These are phyloP conservation scores for Eupithecia dodoneata DNA, from an alignment of 2,888 invertebrate genomes.

Conservation along the genomic window DNA sequence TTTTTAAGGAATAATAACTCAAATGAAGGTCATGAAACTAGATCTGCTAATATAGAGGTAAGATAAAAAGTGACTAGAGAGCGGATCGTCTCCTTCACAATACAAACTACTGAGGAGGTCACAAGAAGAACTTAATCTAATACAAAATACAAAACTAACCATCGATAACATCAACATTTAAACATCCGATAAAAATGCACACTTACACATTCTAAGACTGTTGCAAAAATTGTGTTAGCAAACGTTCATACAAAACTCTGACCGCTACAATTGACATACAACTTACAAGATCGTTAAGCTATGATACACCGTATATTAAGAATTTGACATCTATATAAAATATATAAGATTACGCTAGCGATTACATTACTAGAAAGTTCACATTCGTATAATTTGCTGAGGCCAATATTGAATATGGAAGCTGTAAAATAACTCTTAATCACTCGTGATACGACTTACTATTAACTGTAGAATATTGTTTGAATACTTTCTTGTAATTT, in stretches of 20 bases:
- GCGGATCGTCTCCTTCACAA: slow-evolving; percentile 16
- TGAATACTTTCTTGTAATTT: neutral
- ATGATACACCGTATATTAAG: slow-evolving; percentile 75
- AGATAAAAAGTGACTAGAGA: neutral
- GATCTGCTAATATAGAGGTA: neutral
- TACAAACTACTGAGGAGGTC: slow-evolving; percentile 32
- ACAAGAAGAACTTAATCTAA: slow-evolving; percentile 55
- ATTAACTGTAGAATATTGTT: neutral
- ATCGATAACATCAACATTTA: slow-evolving; percentile 60
- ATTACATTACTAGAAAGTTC: slow-evolving; percentile 40
- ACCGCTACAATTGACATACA: slow-evolving; percentile 82
- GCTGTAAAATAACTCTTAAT: slow-evolving; percentile 16
- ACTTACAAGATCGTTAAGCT: slow-evolving; percentile 79
- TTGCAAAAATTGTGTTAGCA: slow-evolving; percentile 81
- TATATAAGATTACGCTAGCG: slow-evolving; percentile 63
- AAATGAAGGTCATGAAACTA: neutral
- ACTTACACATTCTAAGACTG: slow-evolving; percentile 65
- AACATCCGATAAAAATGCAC: slow-evolving; percentile 73
- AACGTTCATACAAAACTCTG: slow-evolving; percentile 73
- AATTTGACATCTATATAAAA: slow-evolving; percentile 81
- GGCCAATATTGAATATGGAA: slow-evolving; percentile 24
- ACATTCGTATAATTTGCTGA: slow-evolving; percentile 27
- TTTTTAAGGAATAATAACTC: neutral
- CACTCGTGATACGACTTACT: neutral
- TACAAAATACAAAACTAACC: slow-evolving; percentile 61